Evolutionary conservation across 1,140 invertebrate species (phyloP), one percentile per base, ranked within the genome.

Genomic region (Brachionus angularis): DNA sequence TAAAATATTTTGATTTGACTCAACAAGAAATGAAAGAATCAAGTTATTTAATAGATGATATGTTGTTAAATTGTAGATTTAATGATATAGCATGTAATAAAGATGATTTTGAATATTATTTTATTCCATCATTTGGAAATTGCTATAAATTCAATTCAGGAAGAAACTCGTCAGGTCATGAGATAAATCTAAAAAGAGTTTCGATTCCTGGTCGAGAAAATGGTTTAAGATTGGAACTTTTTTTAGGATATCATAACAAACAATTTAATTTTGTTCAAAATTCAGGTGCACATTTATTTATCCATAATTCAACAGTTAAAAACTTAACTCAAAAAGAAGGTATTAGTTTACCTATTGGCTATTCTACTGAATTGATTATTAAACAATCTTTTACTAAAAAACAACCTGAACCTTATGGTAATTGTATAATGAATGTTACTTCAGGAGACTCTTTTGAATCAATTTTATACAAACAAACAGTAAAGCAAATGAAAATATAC

Each of bases 91-190:
- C 4, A 14, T 23, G 47, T 8, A 23, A 5, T 3, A 50, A 50
- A 50, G 29, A 21, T 29, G 21, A 23, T 5, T 23, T 50, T 12
- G 47, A 29, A 25, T 7, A 50, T 27, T 27, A n/a, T 52, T n/a
- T 10, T 52, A 5, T 52, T 12, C 25, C 49, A n/a, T n/a, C 5
- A 1, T 25, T 52, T 10, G 49, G 49, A 25, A 61, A 39, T 4
- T 61, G 55, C 14, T 61, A 23, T 61, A 23, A 12, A 36, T 61
- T 61, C 18, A 61, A 61, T 44, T 39, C 55, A 10, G 55, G 55
- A 21, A 61, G 18, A 27, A n/a, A 12, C 1, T 14, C 4, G 4
- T 33, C 23, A 5, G 55, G 55, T 25, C 7, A 10, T 12, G 12
- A 34, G 5, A n/a, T 12, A 1, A 18, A 61, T 14, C 5, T 61